A percentile compares a stretch with the other conserved stretches of the same genome.
Evolutionary conservation across 2,113 vertebrate genomes (phyloP).

Genomic region (Tylochromis polylepis): DNA sequence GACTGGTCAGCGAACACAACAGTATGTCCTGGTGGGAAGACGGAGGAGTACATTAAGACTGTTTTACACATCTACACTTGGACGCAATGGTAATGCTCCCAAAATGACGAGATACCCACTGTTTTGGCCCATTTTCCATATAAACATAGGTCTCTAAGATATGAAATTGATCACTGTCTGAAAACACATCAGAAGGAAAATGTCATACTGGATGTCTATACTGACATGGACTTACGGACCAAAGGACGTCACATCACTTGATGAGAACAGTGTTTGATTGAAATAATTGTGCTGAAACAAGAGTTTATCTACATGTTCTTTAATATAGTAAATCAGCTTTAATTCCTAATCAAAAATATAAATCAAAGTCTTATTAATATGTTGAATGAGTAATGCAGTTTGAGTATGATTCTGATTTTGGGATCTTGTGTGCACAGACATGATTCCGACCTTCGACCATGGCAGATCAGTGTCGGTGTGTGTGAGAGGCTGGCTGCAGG

Average conservation of each 20-base stretch:
- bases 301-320: background rate
- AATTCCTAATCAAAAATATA: accelerated
- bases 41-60: background rate
- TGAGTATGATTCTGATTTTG: too few relatives aligned
- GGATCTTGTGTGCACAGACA: too few relatives aligned
- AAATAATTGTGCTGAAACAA: accelerated
- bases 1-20: conserved; percentile 91
- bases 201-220: background rate
- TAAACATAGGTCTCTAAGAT: accelerated
- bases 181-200: background rate
- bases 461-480: too few relatives aligned
- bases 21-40: conserved; percentile 71
- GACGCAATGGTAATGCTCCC: background rate
- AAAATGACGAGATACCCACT: background rate
- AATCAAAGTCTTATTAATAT: background rate
- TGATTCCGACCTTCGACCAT: too few relatives aligned
- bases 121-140: background rate
- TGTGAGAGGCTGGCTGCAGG: background rate
- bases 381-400: background rate
- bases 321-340: background rate
- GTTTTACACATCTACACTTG: background rate
- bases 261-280: background rate
- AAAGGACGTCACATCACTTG: background rate
- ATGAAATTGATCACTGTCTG: background rate
- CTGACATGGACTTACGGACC: too few relatives aligned